Evolutionary conservation across 2,888 invertebrate species (phyloP).

Genomic region (Pyrrhia umbra): DNA sequence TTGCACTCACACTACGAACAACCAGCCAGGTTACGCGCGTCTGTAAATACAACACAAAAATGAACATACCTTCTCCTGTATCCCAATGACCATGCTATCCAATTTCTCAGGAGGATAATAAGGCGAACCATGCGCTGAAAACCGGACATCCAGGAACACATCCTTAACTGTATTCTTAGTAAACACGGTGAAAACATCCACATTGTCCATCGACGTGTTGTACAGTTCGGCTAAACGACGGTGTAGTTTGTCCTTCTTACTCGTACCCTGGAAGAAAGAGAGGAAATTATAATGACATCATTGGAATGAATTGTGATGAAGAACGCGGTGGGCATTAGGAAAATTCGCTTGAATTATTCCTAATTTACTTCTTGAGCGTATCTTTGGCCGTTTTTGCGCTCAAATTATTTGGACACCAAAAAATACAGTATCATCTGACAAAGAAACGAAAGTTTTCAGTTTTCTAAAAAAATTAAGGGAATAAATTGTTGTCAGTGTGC

Average conservation of each 20-base stretch:
- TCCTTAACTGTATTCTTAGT: conserved; percentile 91
- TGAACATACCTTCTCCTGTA: conserved; percentile 91
- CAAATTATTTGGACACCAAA: conserved; percentile 24
- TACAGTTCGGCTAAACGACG: conserved; percentile 91
- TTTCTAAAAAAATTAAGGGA: background rate
- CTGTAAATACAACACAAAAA: background rate
- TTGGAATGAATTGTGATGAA: conserved; percentile 45
- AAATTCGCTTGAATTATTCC: conserved; percentile 54
- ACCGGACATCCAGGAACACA: conserved; percentile 95
- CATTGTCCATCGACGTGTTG: conserved; percentile 94
- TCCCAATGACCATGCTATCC: conserved; percentile 94
- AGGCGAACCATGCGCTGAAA: conserved; percentile 98
- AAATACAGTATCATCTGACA: conserved; percentile 17
- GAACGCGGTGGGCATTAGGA: conserved; percentile 37
- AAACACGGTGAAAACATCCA: conserved; percentile 98
- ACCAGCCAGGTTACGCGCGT: too few species aligned
- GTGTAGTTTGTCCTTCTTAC: conserved; percentile 93
- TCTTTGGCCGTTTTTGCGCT: conserved; percentile 28
- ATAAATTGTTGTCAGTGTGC: conserved; percentile 15
- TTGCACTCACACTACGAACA: too few species aligned
- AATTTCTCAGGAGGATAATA: conserved; percentile 97
- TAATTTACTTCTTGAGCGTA: conserved; percentile 27
- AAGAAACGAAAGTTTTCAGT: conserved; percentile 12
- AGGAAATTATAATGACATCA: conserved; percentile 15
- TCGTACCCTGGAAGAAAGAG: conserved; percentile 87